Percentiles rank a stretch among this genome's conserved stretches.
phyloP scores from a whole-genome alignment of 2,888 invertebrate genomes.

The Neoitamus cyanurus region DNA sequence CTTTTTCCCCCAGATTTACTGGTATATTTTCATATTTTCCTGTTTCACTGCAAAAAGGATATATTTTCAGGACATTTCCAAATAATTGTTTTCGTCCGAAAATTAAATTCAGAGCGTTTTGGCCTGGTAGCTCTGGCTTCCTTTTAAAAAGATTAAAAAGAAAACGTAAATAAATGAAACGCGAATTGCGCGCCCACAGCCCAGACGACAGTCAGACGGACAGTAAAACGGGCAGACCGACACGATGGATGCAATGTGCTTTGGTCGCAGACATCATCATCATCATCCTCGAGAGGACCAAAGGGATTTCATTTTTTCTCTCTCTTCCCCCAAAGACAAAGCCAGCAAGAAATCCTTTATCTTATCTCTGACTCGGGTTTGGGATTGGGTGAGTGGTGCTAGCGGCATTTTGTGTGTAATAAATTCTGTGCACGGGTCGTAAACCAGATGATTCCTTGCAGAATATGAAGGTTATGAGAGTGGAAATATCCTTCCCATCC shows the following conservation, averaged over 20 bases:
- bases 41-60: neutral
- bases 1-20: neutral
- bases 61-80: neutral
- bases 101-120: neutral
- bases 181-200: neutral
- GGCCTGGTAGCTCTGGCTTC: neutral
- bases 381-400: neutral
- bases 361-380: neutral
- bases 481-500: neutral
- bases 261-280: neutral
- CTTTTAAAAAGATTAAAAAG: neutral
- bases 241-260: neutral
- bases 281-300: neutral
- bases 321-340: neutral
- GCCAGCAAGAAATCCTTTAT: neutral
- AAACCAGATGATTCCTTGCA: neutral
- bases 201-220: neutral
- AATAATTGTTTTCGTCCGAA: neutral
- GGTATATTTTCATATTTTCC: neutral
- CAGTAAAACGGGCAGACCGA: neutral
- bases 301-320: neutral
- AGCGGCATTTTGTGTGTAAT: neutral
- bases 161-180: neutral
- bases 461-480: neutral
- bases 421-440: neutral